phyloP scores from a whole-genome alignment of 2,888 invertebrate genomes.

The Vandiemenella viatica region DNA sequence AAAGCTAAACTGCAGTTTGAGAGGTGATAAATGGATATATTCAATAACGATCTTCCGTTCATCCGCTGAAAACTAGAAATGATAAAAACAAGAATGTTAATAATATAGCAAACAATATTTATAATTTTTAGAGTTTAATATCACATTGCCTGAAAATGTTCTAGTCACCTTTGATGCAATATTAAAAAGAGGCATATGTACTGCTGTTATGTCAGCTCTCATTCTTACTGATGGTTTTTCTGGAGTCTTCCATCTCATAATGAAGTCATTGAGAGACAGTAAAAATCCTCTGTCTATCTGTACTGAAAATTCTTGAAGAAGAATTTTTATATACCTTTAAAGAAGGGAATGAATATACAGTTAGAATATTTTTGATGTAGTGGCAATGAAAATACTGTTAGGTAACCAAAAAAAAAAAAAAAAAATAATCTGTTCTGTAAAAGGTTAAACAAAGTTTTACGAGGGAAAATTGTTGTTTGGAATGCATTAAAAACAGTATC shows the following conservation, averaged over 20 bases:
- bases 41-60: slow-evolving; percentile 30
- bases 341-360: background rate
- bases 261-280: slow-evolving; percentile 43
- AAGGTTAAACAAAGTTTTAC: too few species aligned
- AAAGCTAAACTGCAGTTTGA: slow-evolving; percentile 46
- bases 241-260: slow-evolving; percentile 42
- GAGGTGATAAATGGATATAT: slow-evolving; percentile 40
- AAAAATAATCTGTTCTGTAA: too few species aligned
- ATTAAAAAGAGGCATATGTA: slow-evolving; percentile 41
- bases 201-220: slow-evolving; percentile 38
- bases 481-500: too few species aligned
- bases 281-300: slow-evolving; percentile 54
- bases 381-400: too few species aligned
- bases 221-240: slow-evolving; percentile 41
- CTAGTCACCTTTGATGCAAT: slow-evolving; percentile 28
- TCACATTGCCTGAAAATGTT: background rate
- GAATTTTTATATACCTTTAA: slow-evolving; percentile 39
- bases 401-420: too few species aligned
- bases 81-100: background rate
- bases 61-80: slow-evolving; percentile 1
- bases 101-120: background rate
- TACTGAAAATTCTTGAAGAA: slow-evolving; percentile 49
- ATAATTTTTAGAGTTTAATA: too few species aligned
- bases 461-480: too few species aligned
- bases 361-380: too few species aligned